Evolutionary conservation across 2,113 vertebrate species (phyloP), one percentile per base, ranked within the genome.

Genomic region (Heliornis fulica): DNA sequence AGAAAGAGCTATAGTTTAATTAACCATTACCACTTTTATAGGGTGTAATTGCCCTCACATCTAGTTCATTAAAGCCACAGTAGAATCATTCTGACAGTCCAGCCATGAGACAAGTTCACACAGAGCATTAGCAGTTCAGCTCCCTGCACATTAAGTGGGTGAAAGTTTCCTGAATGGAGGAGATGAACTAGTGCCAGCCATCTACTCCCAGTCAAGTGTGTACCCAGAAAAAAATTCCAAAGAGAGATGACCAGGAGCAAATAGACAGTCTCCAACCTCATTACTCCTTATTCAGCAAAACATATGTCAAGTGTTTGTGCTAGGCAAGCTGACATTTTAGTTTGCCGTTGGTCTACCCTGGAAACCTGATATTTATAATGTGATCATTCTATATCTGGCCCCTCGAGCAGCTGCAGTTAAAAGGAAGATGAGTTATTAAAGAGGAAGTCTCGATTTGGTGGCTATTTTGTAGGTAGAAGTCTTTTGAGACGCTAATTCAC

Each of bases 311-410:
- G 54, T 91, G 68, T 87, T 95, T 95, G 83, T 77, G 79, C 34
- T 63, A 63, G 71, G 82, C 74, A 95, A 95, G 77, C 82, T 94
- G 94, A 93, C 95, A 96, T 96, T 96, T 91, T 66, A 87, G 45
- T 32, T 72, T 91, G 83, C 13, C 7, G 0, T 90, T 91, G 76
- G 91, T 74, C 89, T 96, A 75, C n/a, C 48, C 54, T 56, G 17
- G 40, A 96, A 97, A 90, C 51, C 48, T 86, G 92, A 23, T 96
- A 91, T 96, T 94, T 96, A 76, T 86, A 94, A 92, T 74, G 69
- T 59, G 87, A 59, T 87, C 59, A 90, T 94, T 93, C 92, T 88
- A 64, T 78, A 96, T 78, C 79, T 91, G 64, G 64, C 56, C 71
- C 71, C 72, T 83, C 51, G 17, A 89, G 48, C 90, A 89, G 72